These are phyloP conservation scores for Seira musarum DNA, from an alignment of 2,888 invertebrate genomes.

Conservation along the genomic window DNA sequence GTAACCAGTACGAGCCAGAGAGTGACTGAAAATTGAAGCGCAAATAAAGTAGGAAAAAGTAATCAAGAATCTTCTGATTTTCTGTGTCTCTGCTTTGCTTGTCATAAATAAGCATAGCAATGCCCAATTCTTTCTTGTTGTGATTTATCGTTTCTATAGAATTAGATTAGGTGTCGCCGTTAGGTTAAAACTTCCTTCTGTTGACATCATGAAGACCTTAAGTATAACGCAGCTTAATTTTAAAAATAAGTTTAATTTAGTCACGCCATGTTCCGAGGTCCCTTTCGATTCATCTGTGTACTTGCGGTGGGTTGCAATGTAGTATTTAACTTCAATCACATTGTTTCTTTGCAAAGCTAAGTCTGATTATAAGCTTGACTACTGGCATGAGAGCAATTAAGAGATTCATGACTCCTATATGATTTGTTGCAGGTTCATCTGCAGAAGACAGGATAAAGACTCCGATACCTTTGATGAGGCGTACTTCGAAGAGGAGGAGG, in stretches of 20 bases:
- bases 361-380: background rate
- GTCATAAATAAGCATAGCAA: no score
- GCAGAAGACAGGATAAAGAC: no score
- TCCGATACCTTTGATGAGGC: conserved; percentile 66
- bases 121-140: no score
- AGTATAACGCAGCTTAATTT: conserved; percentile 49
- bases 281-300: conserved; percentile 52
- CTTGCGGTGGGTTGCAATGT: conserved; percentile 29
- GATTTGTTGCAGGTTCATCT: conserved; percentile 69
- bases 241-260: conserved; percentile 43
- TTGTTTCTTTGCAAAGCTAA: no score
- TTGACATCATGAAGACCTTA: conserved; percentile 44
- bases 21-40: background rate
- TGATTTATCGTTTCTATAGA: no score
- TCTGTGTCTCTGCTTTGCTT: no score
- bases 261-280: conserved; percentile 35
- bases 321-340: no score
- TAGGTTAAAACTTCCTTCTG: no score
- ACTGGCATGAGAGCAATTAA: background rate
- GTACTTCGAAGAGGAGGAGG: conserved; percentile 65
- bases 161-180: no score
- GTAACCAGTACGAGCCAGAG: no score
- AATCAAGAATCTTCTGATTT: no score
- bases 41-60: no score
- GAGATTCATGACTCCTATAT: background rate